phyloP scores from a whole-genome alignment of 2,113 vertebrate genomes.

The Pheucticus melanocephalus region DNA sequence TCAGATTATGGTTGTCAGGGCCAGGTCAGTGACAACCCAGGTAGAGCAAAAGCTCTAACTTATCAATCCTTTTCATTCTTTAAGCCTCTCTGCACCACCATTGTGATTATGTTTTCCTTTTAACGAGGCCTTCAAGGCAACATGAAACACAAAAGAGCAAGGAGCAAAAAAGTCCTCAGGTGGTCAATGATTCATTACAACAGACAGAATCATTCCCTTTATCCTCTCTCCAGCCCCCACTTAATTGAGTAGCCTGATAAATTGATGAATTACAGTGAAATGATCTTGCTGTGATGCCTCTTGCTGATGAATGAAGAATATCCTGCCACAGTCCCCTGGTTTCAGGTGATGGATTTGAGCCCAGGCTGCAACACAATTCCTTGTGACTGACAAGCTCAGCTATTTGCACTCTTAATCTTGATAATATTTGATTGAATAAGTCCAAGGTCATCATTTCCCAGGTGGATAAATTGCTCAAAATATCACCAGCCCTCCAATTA shows the following conservation, averaged over 20 bases:
- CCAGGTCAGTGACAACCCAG: not conserved
- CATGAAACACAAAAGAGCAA: not conserved
- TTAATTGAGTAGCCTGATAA: constrained; percentile 5
- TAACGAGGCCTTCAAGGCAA: not conserved
- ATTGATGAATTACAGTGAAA: constrained; percentile 43
- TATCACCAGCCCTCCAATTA: not conserved
- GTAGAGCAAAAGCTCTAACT: not conserved
- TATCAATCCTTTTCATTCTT: not conserved
- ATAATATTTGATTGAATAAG: constrained; percentile 32
- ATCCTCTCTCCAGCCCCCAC: not conserved
- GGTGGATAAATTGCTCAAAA: not conserved
- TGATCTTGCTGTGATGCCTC: constrained; percentile 13
- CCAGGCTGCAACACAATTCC: constrained; percentile 2
- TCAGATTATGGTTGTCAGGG: not conserved
- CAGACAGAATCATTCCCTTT: not conserved
- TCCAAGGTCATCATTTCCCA: constrained; percentile 26
- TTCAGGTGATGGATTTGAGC: constrained; percentile 47
- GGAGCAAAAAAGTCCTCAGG: not conserved
- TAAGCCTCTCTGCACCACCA: not conserved
- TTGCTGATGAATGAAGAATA: constrained; percentile 32
- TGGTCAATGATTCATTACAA: not conserved
- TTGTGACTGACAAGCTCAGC: constrained; percentile 16
- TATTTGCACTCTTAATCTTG: constrained; percentile 39
- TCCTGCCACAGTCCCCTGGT: constrained; percentile 3
- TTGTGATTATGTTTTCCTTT: not conserved